A percentile compares a stretch with the other conserved stretches of the same genome.
Evolutionary conservation across 1,140 invertebrate genomes (phyloP).

Genomic region (Drosophila albomicans): DNA sequence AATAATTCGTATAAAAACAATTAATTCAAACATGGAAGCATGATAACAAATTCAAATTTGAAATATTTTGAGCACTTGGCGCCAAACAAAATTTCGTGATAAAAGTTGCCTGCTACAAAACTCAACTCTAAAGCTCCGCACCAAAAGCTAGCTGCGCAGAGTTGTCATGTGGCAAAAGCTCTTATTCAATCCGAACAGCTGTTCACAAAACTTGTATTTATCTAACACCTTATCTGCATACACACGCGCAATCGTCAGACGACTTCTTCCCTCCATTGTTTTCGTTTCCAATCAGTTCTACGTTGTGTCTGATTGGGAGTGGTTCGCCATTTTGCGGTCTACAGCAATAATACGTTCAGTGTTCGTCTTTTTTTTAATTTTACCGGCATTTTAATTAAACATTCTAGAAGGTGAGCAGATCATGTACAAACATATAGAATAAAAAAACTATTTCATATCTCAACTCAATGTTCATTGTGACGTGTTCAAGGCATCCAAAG

Average conservation of each 20-base stretch:
- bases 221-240: constrained; percentile 53
- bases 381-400: constrained; percentile 46
- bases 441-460: background rate
- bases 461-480: background rate
- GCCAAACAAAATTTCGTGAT: background rate
- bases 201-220: constrained; percentile 64
- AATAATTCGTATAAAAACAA: background rate
- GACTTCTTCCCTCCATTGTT: constrained; percentile 55
- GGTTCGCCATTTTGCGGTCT: constrained; percentile 62
- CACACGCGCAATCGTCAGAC: constrained; percentile 45
- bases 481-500: background rate
- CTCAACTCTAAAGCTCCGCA: background rate
- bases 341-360: constrained; percentile 32
- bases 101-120: constrained; percentile 26
- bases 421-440: constrained; percentile 32
- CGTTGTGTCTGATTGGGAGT: constrained; percentile 62
- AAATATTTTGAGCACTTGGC: constrained; percentile 1
- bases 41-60: constrained; percentile 10
- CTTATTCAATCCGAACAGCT: constrained; percentile 42
- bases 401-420: constrained; percentile 60
- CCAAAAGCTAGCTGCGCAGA: constrained; percentile 16
- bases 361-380: constrained; percentile 34
- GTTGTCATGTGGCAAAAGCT: constrained; percentile 36
- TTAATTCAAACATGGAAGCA: background rate
- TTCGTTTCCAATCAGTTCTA: constrained; percentile 62